Base-by-base conservation (phyloP, 2,797 vertebrate genomes). In the Zonotrichia albicollis region DNA sequence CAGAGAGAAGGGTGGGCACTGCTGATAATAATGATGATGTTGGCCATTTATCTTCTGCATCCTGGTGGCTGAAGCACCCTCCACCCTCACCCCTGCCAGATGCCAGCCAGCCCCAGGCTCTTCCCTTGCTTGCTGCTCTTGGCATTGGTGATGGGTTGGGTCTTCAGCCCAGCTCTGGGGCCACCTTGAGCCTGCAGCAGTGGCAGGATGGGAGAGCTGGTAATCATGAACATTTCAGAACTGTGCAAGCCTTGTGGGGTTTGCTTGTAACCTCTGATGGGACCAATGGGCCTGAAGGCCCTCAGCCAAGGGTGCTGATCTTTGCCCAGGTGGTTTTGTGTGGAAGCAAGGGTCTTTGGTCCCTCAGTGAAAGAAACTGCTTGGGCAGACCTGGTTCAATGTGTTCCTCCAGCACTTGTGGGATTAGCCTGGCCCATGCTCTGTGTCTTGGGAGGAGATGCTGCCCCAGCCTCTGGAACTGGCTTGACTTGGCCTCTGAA, bases 91-190 rank as follows among this genome's bases (percentile, higher is more conserved):
- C 57, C 20, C 40, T 79, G 51, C 38, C 50, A 77, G 34, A 67
- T 66, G 29, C 23, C 38, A 71, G 32, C 38, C 54, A 32, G 17
- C 42, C 75, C 61, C 3, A 25, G 27, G 19, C 72, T 78, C 40
- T 60, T 70, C 13, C 57, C 6, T 18, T 43, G 54, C 36, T 54
- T 51, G 30, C 73, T 81, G 34, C 46, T 68, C 26, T 87, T 2
- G 2, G 45, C 0, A 0, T 32, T 38, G 38, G 34, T 77, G 57
- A 40, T 0, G 0, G 8, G 27, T 38, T 40, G 55, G 21, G 6
- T 65, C 67, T 89, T 61, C 36, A 70, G 71, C 67, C 62, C 62
- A 46, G 54, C 27, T 78, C 50, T 5, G 9, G 38, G 62, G 16
- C 13, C 54, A 53, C 17, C 21, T 72, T 72, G 65, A 42, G 38